Conservation (phyloP, 2,888 invertebrate genomes). For the Himalopsyche anomala region DNA sequence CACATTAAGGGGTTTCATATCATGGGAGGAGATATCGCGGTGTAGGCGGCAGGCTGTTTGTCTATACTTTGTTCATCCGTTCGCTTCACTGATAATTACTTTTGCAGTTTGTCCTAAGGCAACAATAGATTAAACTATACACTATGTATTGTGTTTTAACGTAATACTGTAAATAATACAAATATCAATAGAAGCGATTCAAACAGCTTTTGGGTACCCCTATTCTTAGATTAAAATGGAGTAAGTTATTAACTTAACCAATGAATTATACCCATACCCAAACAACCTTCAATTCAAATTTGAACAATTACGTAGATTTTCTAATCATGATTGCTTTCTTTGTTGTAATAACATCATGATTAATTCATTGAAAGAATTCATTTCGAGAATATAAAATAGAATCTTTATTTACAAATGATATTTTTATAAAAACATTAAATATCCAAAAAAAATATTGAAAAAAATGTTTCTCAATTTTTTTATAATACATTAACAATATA, state of each 20-base stretch:
- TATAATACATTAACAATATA: too few relatives aligned
- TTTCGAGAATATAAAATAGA: too few relatives aligned
- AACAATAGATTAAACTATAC: constrained; percentile 49
- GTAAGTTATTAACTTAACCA: constrained; percentile 39
- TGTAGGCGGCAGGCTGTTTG: constrained; percentile 47
- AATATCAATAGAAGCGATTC: constrained; percentile 42
- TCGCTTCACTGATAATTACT: constrained; percentile 59
- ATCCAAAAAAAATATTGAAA: too few relatives aligned
- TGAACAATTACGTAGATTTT: neutral
- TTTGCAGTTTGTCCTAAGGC: constrained; percentile 53
- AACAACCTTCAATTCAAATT: neutral
- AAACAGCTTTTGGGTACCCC: constrained; percentile 34
- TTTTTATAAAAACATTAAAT: too few relatives aligned
- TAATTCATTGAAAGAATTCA: too few relatives aligned
- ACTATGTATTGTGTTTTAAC: constrained; percentile 42
- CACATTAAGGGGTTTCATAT: constrained; percentile 24
- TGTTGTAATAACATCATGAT: too few relatives aligned
- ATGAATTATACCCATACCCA: constrained; percentile 20
- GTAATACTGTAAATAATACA: constrained; percentile 41
- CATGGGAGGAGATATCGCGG: constrained; percentile 46
- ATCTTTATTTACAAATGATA: too few relatives aligned
- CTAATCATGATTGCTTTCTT: neutral
- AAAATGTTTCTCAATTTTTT: too few relatives aligned
- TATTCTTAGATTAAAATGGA: constrained; percentile 32
- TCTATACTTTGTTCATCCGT: constrained; percentile 54